Conservation (phyloP, 2,113 vertebrate species). For the Pterocles burchelli region DNA sequence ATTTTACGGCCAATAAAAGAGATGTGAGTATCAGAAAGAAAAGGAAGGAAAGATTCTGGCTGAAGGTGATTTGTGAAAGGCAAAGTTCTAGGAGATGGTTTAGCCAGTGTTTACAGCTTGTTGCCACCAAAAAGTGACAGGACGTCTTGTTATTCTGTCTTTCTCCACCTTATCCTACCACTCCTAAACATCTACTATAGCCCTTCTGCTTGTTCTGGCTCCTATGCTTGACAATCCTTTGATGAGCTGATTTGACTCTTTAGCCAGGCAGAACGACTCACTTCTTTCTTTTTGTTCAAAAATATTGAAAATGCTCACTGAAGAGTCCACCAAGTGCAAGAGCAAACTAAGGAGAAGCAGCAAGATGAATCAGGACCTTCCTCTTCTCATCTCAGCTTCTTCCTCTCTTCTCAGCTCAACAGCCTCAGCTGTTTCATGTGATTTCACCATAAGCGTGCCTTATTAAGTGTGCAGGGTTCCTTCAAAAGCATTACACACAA, state of each 20-base stretch:
- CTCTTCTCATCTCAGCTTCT: neutral
- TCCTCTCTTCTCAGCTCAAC: neutral
- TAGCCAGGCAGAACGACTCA: neutral
- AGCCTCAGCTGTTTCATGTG: neutral
- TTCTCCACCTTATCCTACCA: neutral
- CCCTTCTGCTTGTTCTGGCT: neutral
- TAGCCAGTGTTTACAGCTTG: neutral
- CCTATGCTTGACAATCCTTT: neutral
- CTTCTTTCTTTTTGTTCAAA: neutral
- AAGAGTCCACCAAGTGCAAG: neutral
- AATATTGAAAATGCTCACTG: neutral
- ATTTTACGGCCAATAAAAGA: neutral
- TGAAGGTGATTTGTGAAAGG: neutral
- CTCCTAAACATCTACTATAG: neutral
- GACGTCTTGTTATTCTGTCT: neutral
- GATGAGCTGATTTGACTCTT: neutral
- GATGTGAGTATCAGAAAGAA: neutral
- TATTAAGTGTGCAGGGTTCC: neutral
- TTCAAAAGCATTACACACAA: neutral
- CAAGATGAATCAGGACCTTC: neutral
- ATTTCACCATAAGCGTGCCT: neutral
- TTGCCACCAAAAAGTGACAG: neutral
- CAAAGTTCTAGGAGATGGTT: neutral
- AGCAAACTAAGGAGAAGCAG: neutral
- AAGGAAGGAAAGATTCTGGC: neutral